A percentile compares a stretch with the other conserved stretches of the same genome.
Conservation (phyloP, 2,888 invertebrate genomes). For the Eupithecia vulgata region DNA sequence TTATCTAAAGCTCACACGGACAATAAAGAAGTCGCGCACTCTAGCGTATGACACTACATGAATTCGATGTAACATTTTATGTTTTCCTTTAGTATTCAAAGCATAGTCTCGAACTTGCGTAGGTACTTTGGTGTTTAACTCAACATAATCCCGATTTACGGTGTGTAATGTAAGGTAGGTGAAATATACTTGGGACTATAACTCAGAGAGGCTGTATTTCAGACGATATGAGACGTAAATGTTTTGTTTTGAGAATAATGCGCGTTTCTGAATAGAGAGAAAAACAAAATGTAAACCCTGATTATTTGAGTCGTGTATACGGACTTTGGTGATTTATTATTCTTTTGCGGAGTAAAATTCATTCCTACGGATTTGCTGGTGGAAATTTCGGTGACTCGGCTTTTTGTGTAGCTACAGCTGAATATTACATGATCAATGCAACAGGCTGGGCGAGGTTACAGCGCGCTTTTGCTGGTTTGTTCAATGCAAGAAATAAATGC, state of each 20-base stretch:
- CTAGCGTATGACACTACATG: background rate
- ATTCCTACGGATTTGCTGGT: slow-evolving; percentile 4
- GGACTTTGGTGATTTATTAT: slow-evolving; percentile 28
- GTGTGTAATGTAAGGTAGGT: slow-evolving; percentile 12
- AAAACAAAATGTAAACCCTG: slow-evolving; percentile 20
- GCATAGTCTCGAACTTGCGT: background rate
- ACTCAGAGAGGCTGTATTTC: slow-evolving; percentile 30
- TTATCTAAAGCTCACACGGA: background rate
- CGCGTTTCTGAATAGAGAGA: slow-evolving; percentile 19
- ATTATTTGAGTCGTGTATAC: slow-evolving; percentile 16
- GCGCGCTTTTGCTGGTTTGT: background rate
- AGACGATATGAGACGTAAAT: slow-evolving; percentile 25
- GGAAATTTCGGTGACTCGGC: slow-evolving; percentile 1
- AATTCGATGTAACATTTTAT: slow-evolving; percentile 1
- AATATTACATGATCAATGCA: slow-evolving; percentile 17
- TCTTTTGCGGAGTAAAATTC: slow-evolving; percentile 27
- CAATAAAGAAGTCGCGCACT: background rate
- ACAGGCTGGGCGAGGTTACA: background rate
- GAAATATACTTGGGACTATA: slow-evolving; percentile 28
- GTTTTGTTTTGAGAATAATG: slow-evolving; percentile 29
- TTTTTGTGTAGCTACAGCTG: slow-evolving; percentile 14
- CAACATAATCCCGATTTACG: slow-evolving; percentile 31
- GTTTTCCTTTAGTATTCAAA: background rate
- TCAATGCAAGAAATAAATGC: background rate
- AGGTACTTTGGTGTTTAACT: slow-evolving; percentile 20